Evolutionary conservation across 2,888 invertebrate species (phyloP), one percentile per base, ranked within the genome.

Genomic region (Drepanosiphum platanoidis): DNA sequence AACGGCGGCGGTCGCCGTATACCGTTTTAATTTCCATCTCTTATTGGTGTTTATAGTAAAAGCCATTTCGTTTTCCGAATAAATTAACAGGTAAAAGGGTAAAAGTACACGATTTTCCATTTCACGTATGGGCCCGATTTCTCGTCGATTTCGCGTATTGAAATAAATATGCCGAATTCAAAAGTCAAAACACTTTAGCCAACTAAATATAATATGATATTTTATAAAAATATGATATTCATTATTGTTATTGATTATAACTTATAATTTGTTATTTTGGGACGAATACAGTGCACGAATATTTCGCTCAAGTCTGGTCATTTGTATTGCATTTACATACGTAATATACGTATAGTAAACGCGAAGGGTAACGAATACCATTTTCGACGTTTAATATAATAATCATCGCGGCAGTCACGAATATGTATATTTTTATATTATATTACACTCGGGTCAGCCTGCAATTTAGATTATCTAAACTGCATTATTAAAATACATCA

Each of bases 51-150:
- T 30, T 64, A 78, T 39, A 18, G 22, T 78, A 30, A 64, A 72
- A 78, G 66, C 66, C 64, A 66, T 78, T 66, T 32, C 30, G 32
- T 64, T 78, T 61, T 32, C n/a, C n/a, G 42, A 78, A 78, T 78
- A 78, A 42, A 78, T 78, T 78, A 42, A 32, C 52, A 22, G 13
- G n/a, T 39, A 64, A 78, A 61, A 61, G 39, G 77, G 64, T 36
- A 11, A 66, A 42, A n/a, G n/a, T n/a, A n/a, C n/a, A n/a, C n/a
- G n/a, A n/a, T n/a, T 30, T 27, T 42, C 18, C 27, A 36, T 27
- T 27, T 13, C 27, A 39, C 58, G n/a, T 22, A 64, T n/a, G n/a
- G n/a, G n/a, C n/a, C 52, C n/a, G 58, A 34, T 11, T 72, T 36
- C n/a, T 75, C 32, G 32, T 30, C 30, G 22, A 42, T 42, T 42